These are phyloP conservation scores for Pipistrellus pipistrellus DNA, from an alignment of 2,797 vertebrate species.

Conservation along the genomic window DNA sequence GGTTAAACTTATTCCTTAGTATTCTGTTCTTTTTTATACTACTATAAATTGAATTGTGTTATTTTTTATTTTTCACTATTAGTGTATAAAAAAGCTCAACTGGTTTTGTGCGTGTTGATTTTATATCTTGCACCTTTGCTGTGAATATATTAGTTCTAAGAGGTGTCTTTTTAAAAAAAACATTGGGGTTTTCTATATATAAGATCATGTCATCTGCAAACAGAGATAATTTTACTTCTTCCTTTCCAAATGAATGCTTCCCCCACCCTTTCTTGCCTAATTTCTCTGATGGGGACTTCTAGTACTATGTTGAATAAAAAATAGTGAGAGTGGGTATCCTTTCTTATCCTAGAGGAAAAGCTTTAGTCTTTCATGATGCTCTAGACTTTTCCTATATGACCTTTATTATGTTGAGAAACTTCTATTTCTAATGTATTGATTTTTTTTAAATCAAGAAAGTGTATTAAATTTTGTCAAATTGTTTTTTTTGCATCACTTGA, in stretches of 20 bases:
- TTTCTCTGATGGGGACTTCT: neutral
- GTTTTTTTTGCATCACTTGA: neutral
- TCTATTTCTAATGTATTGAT: neutral
- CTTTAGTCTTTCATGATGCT: neutral
- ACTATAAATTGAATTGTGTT: neutral
- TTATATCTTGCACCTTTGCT: neutral
- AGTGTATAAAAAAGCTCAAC: neutral
- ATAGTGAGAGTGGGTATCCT: neutral
- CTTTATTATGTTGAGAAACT: neutral
- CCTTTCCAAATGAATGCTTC: neutral
- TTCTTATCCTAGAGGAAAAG: neutral
- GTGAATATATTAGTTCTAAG: neutral
- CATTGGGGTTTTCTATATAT: neutral
- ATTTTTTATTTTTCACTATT: neutral
- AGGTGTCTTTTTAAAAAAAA: neutral
- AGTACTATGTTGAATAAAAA: neutral
- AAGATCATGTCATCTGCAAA: neutral
- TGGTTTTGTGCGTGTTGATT: constrained; percentile 15
- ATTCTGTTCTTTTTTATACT: constrained; percentile 6
- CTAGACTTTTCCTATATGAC: neutral
- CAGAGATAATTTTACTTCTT: neutral
- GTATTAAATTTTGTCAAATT: neutral
- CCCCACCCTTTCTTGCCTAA: neutral
- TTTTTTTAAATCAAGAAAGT: neutral
- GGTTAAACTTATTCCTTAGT: constrained; percentile 2